A percentile compares a stretch with the other conserved stretches of the same genome.
These are phyloP conservation scores for Monarcha castaneiventris DNA, from an alignment of 2,113 vertebrate species.

Conservation along the genomic window DNA sequence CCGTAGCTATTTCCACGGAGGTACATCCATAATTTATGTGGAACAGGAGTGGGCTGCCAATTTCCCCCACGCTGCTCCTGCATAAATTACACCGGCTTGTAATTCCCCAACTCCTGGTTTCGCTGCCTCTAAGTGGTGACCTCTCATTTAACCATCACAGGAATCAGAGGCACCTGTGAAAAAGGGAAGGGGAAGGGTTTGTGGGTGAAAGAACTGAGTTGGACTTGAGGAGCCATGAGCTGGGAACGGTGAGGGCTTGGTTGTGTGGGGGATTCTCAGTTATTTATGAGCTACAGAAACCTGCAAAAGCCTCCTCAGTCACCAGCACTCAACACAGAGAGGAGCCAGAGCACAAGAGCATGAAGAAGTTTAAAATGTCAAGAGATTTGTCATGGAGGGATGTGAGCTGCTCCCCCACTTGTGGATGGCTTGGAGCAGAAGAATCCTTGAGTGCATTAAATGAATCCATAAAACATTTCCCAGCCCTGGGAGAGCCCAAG, in stretches of 20 bases:
- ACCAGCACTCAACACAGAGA: background rate
- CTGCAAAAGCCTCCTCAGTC: background rate
- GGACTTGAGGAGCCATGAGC: background rate
- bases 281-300: too few species aligned
- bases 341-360: background rate
- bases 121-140: slow-evolving; percentile 3
- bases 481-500: background rate
- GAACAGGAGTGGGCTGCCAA: slow-evolving; percentile 56
- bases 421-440: background rate
- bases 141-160: slow-evolving; percentile 2
- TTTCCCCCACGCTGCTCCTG: slow-evolving; percentile 59
- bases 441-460: background rate
- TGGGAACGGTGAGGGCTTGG: background rate
- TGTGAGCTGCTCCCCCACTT: background rate
- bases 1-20: slow-evolving; percentile 42
- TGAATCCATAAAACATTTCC: background rate
- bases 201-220: background rate
- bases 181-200: background rate
- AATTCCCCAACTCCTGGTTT: slow-evolving; percentile 33
- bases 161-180: background rate
- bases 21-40: slow-evolving; percentile 54
- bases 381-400: background rate
- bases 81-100: slow-evolving; percentile 43
- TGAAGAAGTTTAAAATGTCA: background rate
- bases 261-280: background rate